Conservation (phyloP, 1,140 invertebrate species). For the Drosophila miranda region DNA sequence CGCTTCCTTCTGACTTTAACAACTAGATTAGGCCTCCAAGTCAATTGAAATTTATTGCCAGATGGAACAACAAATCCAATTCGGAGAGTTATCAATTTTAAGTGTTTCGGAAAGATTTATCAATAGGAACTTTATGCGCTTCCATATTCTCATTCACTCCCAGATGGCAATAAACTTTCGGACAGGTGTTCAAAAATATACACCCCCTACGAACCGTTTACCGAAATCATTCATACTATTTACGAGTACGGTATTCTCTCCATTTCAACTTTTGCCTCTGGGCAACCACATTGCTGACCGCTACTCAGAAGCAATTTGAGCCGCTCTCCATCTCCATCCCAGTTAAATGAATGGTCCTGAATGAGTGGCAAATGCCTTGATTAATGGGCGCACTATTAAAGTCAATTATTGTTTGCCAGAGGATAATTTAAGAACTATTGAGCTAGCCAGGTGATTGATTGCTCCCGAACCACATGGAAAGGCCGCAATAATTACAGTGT, state of each 20-base stretch:
- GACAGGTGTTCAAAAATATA: conserved; percentile 42
- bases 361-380: conserved; percentile 14
- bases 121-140: conserved; percentile 26
- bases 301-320: conserved; percentile 10
- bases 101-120: conserved; percentile 25
- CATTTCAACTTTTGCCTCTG: conserved; percentile 12
- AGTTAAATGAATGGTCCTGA: conserved; percentile 5
- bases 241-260: background rate
- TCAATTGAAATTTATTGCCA: conserved; percentile 48
- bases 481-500: conserved; percentile 9
- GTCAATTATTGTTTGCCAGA: conserved; percentile 46
- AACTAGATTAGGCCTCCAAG: conserved; percentile 43
- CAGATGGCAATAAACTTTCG: conserved; percentile 4
- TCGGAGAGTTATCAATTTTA: conserved; percentile 17
- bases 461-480: background rate
- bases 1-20: conserved; percentile 45
- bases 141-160: conserved; percentile 15
- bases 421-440: conserved; percentile 35
- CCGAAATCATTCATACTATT: conserved; percentile 30
- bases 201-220: conserved; percentile 11
- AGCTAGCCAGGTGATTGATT: conserved; percentile 48
- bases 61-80: conserved; percentile 21
- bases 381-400: conserved; percentile 50
- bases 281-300: conserved; percentile 19
- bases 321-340: background rate